Evolutionary conservation across 2,113 vertebrate species (phyloP), one percentile per base, ranked within the genome.

Genomic region (Dendrocopos noguchii): DNA sequence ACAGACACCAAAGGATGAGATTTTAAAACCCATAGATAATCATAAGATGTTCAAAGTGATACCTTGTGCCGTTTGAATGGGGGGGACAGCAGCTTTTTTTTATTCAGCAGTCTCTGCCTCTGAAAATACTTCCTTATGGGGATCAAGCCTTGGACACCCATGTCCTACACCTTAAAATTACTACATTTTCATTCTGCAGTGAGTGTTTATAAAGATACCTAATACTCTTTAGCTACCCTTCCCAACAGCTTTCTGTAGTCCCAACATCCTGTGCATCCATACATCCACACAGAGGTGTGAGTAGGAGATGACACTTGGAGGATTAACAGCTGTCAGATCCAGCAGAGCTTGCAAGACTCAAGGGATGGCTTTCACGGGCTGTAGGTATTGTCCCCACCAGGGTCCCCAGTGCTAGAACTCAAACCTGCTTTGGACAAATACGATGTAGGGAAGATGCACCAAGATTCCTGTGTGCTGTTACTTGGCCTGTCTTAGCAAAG

Each of bases 381-480:
- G 31, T 5, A 15, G 19, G 14, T 63, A 13, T 55, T 67, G 18
- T 52, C 31, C 11, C 10, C 60, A 68, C 27, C 18, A 42, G n/a
- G 4, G 10, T 42, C 12, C 25, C 25, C 25, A 36, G 33, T 25
- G 12, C 39, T 61, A 52, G 29, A 36, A 52, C 29, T 52, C 44
- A 63, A 20, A 55, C 24, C 42, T 46, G 9, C 9, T 22, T 57
- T 21, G 44, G 66, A 18, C 21, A 46, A 82, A 59, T 10, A 15
- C 10, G 21, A 29, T 0, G 1, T 13, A 6, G 22, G 9, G 42
- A 53, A 79, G 78, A 63, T 1, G 9, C 16, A 57, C 13, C 17
- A 82, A 57, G 52, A 68, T 28, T 19, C 34, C 8, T 18, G 22
- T 28, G 22, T 82, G 33, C 27, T 59, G 77, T 63, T 68, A 27